phyloP scores from a whole-genome alignment of 2,888 invertebrate genomes.

The Ennomos quercinarius region DNA sequence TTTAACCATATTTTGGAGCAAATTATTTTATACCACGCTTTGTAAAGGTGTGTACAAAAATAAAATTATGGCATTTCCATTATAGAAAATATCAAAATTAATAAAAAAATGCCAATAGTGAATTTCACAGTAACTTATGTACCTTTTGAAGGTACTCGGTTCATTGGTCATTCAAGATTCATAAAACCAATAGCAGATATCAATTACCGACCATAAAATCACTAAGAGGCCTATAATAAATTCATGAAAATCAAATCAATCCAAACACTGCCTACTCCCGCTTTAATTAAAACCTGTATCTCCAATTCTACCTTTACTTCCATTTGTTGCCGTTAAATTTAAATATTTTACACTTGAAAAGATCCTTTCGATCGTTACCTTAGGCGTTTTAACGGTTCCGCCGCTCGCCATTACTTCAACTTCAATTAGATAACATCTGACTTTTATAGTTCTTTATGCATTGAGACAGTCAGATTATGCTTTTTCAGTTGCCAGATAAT shows the following conservation, averaged over 20 bases:
- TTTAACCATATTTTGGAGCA: too few relatives aligned
- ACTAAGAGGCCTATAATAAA: constrained; percentile 18
- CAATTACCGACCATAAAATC: constrained; percentile 20
- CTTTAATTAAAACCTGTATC: constrained; percentile 66
- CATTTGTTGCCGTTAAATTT: constrained; percentile 73
- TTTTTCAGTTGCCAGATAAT: constrained; percentile 73
- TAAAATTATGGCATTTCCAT: background rate
- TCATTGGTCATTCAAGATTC: constrained; percentile 3
- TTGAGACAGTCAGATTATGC: constrained; percentile 78
- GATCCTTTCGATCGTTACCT: constrained; percentile 53
- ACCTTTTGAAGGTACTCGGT: background rate
- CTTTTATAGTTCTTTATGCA: constrained; percentile 84
- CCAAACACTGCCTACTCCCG: constrained; percentile 20
- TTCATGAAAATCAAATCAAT: constrained; percentile 33
- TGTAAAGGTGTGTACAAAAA: too few relatives aligned
- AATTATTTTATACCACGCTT: too few relatives aligned
- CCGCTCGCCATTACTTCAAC: constrained; percentile 63
- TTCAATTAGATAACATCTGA: constrained; percentile 85
- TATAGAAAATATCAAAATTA: background rate
- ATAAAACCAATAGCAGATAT: constrained; percentile 8
- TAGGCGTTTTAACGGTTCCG: constrained; percentile 73
- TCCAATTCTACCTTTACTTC: constrained; percentile 47
- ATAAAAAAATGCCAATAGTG: background rate
- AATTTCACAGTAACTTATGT: background rate
- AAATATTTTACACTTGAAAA: constrained; percentile 77